Evolutionary conservation across 2,113 vertebrate genomes (phyloP), one percentile per base, ranked within the genome.

Genomic region (Phrynosoma platyrhinos): DNA sequence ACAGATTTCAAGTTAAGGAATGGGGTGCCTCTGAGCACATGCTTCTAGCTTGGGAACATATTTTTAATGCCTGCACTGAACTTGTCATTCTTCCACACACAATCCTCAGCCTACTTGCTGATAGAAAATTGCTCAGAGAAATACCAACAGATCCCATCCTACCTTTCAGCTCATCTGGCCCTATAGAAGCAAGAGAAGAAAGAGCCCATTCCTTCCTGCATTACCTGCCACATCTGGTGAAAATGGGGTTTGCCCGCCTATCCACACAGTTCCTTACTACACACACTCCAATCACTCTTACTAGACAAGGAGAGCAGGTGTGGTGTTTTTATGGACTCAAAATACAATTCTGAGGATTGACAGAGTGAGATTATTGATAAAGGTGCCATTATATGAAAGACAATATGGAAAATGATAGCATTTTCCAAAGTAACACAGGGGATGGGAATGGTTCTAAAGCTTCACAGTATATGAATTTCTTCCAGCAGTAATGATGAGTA

Each of bases 361-460:
- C 42, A 86, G 71, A 8, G 0, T 5, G 68, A 55, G 10, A 91
- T 74, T 87, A 90, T 68, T 90, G 42, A 0, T 62, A 85, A 69
- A 92, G 89, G 81, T 84, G 76, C 55, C 72, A 82, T 87, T 69
- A 83, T 64, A 88, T 69, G 79, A 93, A 91, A 92, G 93, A 94
- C 64, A 81, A 89, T 89, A 92, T 27, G 90, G 85, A 91, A 79
- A 82, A 94, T 88, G 89, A 87, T 77, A 90, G 89, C 89, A 92
- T 83, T 91, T 92, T 92, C 91, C 84, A 90, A 85, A 87, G 55
- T 86, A 74, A 89, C 90, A 93, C 93, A 93, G 52, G 21, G 92
- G 66, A 66, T 12, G 92, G 66, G 66, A 75, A 40, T 55, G 52
- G 66, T 72, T 71, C 69, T 55, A 55, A 25, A 72, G 36, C 68